Evolutionary conservation across 1,140 invertebrate genomes (phyloP).

Genomic region (Hestina assimilis): DNA sequence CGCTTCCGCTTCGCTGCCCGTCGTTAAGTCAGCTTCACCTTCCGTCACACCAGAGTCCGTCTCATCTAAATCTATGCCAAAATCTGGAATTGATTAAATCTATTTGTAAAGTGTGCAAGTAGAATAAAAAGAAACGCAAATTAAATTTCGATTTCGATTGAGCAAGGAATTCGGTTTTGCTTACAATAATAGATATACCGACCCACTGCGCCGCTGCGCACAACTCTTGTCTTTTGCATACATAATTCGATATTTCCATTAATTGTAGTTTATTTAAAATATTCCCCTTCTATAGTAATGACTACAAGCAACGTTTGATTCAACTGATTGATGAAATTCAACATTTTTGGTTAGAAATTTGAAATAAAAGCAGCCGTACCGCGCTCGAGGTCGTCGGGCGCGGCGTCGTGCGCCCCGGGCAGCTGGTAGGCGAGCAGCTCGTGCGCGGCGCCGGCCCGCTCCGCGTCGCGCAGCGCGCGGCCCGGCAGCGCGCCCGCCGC

Average conservation of each 20-base stretch:
- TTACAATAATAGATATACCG: no score
- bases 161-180: no score
- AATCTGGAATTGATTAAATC: constrained; percentile 6
- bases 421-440: constrained; percentile 76
- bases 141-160: no score
- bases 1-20: constrained; percentile 21
- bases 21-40: constrained; percentile 9
- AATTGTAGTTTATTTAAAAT: no score
- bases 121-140: no score
- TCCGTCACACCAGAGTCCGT: constrained; percentile 25
- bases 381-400: constrained; percentile 34
- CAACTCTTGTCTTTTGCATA: no score
- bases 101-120: background rate
- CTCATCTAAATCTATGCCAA: constrained; percentile 14
- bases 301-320: no score
- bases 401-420: constrained; percentile 31
- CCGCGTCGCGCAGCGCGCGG: constrained; percentile 47
- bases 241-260: no score
- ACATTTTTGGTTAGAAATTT: background rate
- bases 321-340: no score
- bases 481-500: constrained; percentile 83
- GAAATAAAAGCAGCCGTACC: constrained; percentile 20
- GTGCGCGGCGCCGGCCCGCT: constrained; percentile 52
- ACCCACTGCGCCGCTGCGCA: no score
- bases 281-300: no score